Evolutionary conservation across 2,113 vertebrate genomes (phyloP), one percentile per base, ranked within the genome.

Genomic region (Agelaius tricolor): DNA sequence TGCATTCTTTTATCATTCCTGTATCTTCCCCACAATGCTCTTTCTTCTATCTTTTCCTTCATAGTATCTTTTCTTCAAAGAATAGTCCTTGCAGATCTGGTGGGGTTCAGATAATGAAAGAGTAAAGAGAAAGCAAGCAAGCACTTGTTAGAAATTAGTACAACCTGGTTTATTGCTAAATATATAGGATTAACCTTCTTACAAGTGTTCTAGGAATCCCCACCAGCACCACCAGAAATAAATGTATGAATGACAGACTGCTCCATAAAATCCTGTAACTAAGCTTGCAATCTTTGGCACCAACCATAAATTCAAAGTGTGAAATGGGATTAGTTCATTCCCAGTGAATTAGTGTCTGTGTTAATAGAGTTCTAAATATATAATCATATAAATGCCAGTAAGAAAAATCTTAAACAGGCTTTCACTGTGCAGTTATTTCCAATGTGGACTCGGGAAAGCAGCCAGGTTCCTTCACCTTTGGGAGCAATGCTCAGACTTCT

Each of bases 321-420:
- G 57, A 90, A 96, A 91, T 80, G 63, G 72, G 77, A 90, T 96
- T 94, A 94, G 93, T 95, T 93, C 21, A 85, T 91, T 96, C 59
- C 72, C 75, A 86, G 72, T 88, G 84, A 96, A 95, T 97, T 94
- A 96, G 78, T 90, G 81, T 93, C 87, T 84, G 22, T 85, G 82
- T 94, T 96, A 96, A 96, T 88, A 95, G 55, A 85, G 46, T 83
- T 93, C 81, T 94, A 95, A 97, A 91, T 95, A 96, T 69, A 93
- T 91, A 93, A 95, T 78, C 91, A 74, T 83, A 94, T 93, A 96
- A 92, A 94, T 81, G 79, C 58, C 85, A 89, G 47, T 57, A 92
- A 84, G 65, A 90, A 93, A 95, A 92, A 92, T 89, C 65, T 95
- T 84, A 87, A 89, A 65, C 62, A 90, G 54, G 24, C 51, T 73